phyloP scores from a whole-genome alignment of 1,140 invertebrate genomes.

The Asobara japonica region DNA sequence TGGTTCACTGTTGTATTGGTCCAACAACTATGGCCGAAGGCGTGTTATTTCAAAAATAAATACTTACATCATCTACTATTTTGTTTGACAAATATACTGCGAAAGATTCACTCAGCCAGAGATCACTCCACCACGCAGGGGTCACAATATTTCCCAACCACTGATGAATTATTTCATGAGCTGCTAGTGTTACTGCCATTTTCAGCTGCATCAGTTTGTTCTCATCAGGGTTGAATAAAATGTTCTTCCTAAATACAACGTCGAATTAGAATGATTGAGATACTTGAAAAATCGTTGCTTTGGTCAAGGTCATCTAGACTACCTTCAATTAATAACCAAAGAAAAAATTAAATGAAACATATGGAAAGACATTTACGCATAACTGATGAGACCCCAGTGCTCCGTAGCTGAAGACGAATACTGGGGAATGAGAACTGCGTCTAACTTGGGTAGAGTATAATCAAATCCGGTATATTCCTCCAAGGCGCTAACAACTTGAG shows the following conservation, averaged over 20 bases:
- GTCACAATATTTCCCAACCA: constrained; percentile 74
- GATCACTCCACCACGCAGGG: constrained; percentile 73
- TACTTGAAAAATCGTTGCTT: no score
- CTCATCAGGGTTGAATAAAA: not conserved
- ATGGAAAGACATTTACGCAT: no score
- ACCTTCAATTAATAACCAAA: not conserved
- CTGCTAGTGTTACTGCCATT: constrained; percentile 53
- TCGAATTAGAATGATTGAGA: not conserved
- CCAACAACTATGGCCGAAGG: no score
- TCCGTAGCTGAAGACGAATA: constrained; percentile 24
- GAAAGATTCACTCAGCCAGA: constrained; percentile 81
- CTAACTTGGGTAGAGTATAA: constrained; percentile 32
- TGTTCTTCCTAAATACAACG: constrained; percentile 2
- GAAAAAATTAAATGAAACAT: constrained; percentile 33
- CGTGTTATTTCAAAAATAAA: no score
- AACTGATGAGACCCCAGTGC: constrained; percentile 33
- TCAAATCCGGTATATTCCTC: constrained; percentile 30
- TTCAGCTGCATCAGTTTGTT: not conserved
- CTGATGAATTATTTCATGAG: constrained; percentile 67
- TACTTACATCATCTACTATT: constrained; percentile 52
- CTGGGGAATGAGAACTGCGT: constrained; percentile 19
- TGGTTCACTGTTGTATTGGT: no score
- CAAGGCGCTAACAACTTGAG: constrained; percentile 17
- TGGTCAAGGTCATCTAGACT: not conserved
- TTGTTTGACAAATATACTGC: constrained; percentile 69